Evolutionary conservation across 2,113 vertebrate genomes (phyloP).

Genomic region (Actenoides lindsayi): DNA sequence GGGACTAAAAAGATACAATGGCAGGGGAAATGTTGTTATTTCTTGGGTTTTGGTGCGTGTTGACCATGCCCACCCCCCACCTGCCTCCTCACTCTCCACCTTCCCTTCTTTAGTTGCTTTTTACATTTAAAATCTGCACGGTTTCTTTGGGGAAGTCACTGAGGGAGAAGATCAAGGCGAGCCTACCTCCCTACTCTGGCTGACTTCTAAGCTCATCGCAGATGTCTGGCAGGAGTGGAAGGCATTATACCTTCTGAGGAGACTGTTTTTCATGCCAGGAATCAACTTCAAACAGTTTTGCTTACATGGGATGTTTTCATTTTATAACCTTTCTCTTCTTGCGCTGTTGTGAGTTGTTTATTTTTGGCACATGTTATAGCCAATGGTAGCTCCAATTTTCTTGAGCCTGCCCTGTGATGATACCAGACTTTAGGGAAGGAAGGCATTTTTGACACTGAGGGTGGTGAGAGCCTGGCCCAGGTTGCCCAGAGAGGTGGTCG

Average conservation of each 20-base stretch:
- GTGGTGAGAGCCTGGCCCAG: no score
- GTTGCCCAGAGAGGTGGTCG: no score
- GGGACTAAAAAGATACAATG: no score
- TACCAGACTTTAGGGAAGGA: not conserved
- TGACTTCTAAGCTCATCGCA: not conserved
- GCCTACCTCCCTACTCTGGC: not conserved
- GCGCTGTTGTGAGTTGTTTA: not conserved
- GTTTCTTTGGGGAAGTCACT: no score
- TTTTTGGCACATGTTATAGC: not conserved
- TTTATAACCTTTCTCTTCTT: not conserved
- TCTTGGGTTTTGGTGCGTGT: no score
- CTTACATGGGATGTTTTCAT: not conserved
- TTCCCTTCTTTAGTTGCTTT: not conserved
- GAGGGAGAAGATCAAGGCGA: not conserved
- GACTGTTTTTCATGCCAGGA: not conserved
- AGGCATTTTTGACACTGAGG: no score
- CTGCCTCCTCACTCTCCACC: no score
- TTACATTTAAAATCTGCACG: not conserved
- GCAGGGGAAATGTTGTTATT: no score
- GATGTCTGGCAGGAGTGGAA: not conserved
- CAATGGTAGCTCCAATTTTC: not conserved
- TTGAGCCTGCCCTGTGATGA: not conserved
- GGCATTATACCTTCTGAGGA: not conserved
- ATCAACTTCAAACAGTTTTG: not conserved
- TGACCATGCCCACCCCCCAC: no score